Percentiles rank a stretch among this genome's conserved stretches.
phyloP scores from a whole-genome alignment of 1,140 invertebrate species.

The Sitophilus oryzae region DNA sequence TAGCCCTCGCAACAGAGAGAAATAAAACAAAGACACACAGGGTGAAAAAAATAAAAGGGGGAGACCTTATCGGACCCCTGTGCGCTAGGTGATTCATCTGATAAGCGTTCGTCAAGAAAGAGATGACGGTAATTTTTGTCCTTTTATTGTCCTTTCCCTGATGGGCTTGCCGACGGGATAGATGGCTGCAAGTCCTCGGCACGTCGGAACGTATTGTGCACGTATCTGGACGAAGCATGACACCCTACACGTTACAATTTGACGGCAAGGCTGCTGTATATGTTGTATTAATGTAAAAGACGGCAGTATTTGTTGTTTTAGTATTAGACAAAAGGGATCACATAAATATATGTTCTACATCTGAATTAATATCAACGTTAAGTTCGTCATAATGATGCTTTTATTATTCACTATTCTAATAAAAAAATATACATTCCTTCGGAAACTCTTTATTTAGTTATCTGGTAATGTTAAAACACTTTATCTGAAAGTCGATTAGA shows the following conservation, averaged over 20 bases:
- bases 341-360: no score
- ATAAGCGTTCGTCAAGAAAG: slow-evolving; percentile 8
- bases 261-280: not conserved
- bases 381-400: no score
- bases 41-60: not conserved
- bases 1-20: not conserved
- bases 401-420: no score
- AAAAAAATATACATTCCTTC: no score
- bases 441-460: no score
- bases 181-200: slow-evolving; percentile 18
- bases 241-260: not conserved
- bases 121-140: slow-evolving; percentile 22
- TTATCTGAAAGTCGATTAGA: no score
- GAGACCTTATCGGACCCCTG: slow-evolving; percentile 7
- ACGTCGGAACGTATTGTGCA: slow-evolving; percentile 14
- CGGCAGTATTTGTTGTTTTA: no score
- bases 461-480: no score
- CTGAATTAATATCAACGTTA: no score
- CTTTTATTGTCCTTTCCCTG: slow-evolving; percentile 17
- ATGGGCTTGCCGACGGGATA: not conserved
- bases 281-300: no score
- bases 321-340: no score
- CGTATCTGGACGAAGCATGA: not conserved
- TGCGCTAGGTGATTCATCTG: slow-evolving; percentile 10
- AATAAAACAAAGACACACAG: not conserved